Evolutionary conservation across 2,888 invertebrate species (phyloP), one percentile per base, ranked within the genome.

Genomic region (Ischnura elegans): DNA sequence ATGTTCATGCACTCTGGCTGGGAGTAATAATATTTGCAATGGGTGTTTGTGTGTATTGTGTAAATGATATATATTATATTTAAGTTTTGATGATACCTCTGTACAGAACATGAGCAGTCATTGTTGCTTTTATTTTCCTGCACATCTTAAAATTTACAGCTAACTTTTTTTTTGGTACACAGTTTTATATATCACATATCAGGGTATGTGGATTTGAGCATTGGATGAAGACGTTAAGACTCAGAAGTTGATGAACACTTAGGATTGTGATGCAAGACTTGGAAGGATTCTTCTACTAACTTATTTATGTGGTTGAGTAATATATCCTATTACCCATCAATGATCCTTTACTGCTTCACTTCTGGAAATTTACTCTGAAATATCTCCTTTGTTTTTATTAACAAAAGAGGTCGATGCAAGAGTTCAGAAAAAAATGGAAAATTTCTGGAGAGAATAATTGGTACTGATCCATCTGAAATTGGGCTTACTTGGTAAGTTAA

Each of bases 21-120:
- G 90, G 90, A 90, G 90, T 43, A 90, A 43, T 90, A 90, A 90
- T 90, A 90, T 90, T 90, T 90, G 90, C 90, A 90, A 90, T 90
- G 90, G 90, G 90, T 90, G 90, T 90, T 90, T 90, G 90, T 43
- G 61, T 90, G 90, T 90, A 61, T 36, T 90, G 90, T 90, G 90
- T 90, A 90, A 90, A 90, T 90, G 90, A 90, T 90, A 90, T 90
- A 66, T 61, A 90, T 90, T 90, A 55, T 66, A 66, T 90, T 90
- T 90, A 90, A 90, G 90, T 90, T 90, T 90, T 61, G 61, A 90
- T 61, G 61, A 90, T 90, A 90, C 42, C n/a, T 61, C 90, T 90
- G 90, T 90, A 90, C 90, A 90, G 90, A 90, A 90, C 43, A 61
- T 90, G 90, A 90, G 90, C 90, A 45, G 61, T 61, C 61, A 61